These are phyloP conservation scores for Cathartes aura DNA, from an alignment of 2,113 vertebrate genomes.

Conservation along the genomic window DNA sequence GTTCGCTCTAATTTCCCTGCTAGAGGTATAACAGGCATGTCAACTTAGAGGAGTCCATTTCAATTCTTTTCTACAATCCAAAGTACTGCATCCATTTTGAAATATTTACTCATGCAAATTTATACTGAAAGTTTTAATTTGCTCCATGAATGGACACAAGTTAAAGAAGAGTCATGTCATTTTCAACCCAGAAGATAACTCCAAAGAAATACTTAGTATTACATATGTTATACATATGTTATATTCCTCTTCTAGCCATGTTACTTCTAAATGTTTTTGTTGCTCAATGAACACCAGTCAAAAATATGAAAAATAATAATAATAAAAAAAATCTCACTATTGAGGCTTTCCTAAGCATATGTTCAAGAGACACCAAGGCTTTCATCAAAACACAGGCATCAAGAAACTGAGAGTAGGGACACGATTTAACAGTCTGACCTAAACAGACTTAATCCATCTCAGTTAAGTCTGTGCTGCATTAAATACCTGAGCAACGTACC, in stretches of 20 bases:
- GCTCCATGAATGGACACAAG: neutral
- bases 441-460: neutral
- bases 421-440: neutral
- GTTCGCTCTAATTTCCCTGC: neutral
- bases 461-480: neutral
- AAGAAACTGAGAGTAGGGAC: neutral
- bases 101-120: neutral
- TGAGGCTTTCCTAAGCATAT: neutral
- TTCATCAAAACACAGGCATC: neutral
- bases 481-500: neutral
- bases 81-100: neutral
- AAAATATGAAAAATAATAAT: neutral
- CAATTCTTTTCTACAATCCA: neutral
- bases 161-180: neutral
- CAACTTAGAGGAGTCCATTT: neutral
- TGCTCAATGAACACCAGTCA: neutral
- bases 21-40: neutral
- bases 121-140: neutral
- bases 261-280: neutral
- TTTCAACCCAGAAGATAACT: neutral
- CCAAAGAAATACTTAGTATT: neutral
- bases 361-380: neutral
- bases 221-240: no score
- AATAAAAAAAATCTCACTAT: neutral
- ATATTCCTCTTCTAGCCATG: neutral